These are phyloP conservation scores for Adelges cooleyi DNA, from an alignment of 1,140 invertebrate species.

Conservation along the genomic window DNA sequence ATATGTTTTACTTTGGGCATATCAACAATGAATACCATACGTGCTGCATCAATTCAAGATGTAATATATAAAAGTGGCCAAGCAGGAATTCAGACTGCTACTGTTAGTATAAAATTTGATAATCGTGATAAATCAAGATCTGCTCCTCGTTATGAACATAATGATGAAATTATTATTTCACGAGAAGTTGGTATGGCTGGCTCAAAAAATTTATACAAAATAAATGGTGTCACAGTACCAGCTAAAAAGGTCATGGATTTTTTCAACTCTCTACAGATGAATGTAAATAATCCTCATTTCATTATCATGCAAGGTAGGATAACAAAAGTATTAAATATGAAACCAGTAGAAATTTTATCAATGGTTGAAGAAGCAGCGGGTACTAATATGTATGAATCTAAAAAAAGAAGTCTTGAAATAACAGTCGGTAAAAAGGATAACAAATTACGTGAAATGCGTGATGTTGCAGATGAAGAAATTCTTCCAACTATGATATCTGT, in stretches of 20 bases:
- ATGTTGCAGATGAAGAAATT: constrained; percentile 44
- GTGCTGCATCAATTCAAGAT: constrained; percentile 81
- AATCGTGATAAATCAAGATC: constrained; percentile 72
- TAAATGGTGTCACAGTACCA: constrained; percentile 83
- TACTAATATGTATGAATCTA: constrained; percentile 93
- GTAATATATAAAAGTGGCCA: constrained; percentile 96
- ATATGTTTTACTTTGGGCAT: constrained; percentile 98
- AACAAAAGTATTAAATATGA: constrained; percentile 99
- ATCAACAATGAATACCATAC: constrained; percentile 78
- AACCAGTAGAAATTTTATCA: constrained; percentile 88
- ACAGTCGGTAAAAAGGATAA: constrained; percentile 90
- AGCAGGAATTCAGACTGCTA: constrained; percentile 89
- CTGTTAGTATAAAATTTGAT: constrained; percentile 92
- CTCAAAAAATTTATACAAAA: constrained; percentile 53
- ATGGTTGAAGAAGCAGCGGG: constrained; percentile 99
- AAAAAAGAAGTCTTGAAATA: constrained; percentile 76
- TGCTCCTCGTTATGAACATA: constrained; percentile 85
- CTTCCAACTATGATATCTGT: constrained; percentile 4
- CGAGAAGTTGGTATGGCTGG: constrained; percentile 54
- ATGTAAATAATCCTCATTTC: constrained; percentile 99
- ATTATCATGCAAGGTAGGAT: constrained; percentile 99
- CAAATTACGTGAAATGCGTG: constrained; percentile 76
- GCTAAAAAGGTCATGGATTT: constrained; percentile 86
- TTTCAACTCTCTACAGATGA: constrained; percentile 92
- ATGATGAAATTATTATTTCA: constrained; percentile 85